phyloP scores from a whole-genome alignment of 2,797 vertebrate genomes.

The Rhynchonycteris naso region DNA sequence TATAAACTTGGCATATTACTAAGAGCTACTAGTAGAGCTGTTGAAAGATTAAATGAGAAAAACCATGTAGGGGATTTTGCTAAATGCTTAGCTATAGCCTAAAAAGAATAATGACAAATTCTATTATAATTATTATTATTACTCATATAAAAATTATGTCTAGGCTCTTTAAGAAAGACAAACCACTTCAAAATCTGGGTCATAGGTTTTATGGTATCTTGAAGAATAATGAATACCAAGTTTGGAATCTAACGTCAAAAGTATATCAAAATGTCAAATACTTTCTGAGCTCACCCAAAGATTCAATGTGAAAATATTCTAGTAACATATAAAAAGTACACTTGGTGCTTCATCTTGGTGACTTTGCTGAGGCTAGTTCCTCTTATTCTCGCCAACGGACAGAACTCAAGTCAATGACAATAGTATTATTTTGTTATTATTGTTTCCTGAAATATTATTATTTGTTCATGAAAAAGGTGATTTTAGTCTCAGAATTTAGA shows the following conservation, averaged over 20 bases:
- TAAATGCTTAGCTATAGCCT: neutral
- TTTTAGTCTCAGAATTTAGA: neutral
- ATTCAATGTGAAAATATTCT: neutral
- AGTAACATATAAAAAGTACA: neutral
- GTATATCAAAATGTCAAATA: neutral
- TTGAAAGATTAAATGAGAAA: constrained; percentile 12
- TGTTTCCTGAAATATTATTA: too few relatives aligned
- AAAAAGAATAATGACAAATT: neutral
- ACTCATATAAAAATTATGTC: neutral
- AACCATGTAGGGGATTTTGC: neutral
- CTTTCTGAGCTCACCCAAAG: neutral
- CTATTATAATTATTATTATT: neutral
- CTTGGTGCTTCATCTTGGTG: neutral
- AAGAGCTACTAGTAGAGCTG: neutral
- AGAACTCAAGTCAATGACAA: neutral
- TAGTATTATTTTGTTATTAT: neutral
- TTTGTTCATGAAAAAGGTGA: neutral
- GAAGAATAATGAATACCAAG: neutral
- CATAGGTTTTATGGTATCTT: neutral
- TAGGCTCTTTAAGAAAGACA: neutral
- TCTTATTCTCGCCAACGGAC: neutral
- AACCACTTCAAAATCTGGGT: neutral
- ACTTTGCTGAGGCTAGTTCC: neutral
- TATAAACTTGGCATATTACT: neutral
- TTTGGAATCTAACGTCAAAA: neutral